Conservation (phyloP, 2,113 vertebrate species). For the Podiceps cristatus region DNA sequence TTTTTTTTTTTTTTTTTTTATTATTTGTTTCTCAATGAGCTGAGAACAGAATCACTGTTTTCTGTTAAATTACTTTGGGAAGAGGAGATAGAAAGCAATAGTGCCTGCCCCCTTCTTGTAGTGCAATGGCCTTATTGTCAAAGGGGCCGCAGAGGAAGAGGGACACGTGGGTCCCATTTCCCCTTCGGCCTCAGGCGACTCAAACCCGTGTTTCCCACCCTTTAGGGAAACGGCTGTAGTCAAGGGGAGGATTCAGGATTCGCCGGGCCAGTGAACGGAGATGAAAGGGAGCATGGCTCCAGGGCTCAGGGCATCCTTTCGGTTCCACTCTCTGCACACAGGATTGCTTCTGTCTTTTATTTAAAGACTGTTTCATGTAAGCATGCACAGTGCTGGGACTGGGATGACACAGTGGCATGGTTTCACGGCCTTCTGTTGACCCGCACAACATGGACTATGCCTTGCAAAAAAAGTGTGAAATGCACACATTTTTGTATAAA, state of each 20-base stretch:
- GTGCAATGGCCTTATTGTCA: background rate
- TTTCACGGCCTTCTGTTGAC: background rate
- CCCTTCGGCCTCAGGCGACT: background rate
- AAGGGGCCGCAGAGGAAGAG: background rate
- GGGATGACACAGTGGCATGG: background rate
- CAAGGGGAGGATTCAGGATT: background rate
- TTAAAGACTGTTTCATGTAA: background rate
- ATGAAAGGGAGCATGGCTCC: constrained; percentile 2
- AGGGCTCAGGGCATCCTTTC: background rate
- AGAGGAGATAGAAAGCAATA: background rate
- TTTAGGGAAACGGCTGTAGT: background rate
- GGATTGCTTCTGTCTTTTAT: background rate
- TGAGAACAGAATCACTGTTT: background rate
- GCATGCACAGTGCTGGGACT: background rate
- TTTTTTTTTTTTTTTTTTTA: background rate
- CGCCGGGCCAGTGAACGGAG: fast-evolving
- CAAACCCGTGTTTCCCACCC: background rate
- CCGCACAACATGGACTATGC: fast-evolving
- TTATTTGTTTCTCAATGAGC: background rate
- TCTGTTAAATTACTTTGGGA: constrained; percentile 4
- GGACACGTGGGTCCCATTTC: constrained; percentile 6
- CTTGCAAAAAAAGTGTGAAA: background rate
- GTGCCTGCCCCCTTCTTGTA: background rate
- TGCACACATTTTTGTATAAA: background rate
- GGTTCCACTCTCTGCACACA: background rate